These are phyloP conservation scores for Unio delphinus DNA, from an alignment of 2,888 invertebrate species.

Conservation along the genomic window DNA sequence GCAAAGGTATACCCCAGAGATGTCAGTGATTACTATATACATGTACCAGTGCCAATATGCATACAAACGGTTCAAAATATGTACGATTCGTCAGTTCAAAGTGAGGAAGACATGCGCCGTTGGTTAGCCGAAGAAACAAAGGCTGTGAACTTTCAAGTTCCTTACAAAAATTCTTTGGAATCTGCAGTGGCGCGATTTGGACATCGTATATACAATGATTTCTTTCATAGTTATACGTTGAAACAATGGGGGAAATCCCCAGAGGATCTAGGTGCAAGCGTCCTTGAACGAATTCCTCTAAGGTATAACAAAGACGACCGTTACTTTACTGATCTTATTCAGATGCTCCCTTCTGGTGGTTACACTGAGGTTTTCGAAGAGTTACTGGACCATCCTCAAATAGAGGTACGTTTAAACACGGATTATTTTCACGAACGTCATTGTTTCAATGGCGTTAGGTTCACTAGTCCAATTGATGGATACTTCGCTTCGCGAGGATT, in stretches of 20 bases:
- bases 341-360: conserved; percentile 5
- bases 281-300: conserved; percentile 10
- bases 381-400: conserved; percentile 3
- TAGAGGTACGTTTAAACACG: background rate
- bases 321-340: conserved; percentile 9
- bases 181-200: conserved; percentile 8
- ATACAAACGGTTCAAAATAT: conserved; percentile 7
- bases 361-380: conserved; percentile 10
- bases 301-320: conserved; percentile 9
- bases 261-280: conserved; percentile 5
- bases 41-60: conserved; percentile 6
- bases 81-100: conserved; percentile 2
- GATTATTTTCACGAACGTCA: conserved; percentile 4
- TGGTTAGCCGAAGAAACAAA: conserved; percentile 1
- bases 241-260: conserved; percentile 13
- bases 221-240: conserved; percentile 9
- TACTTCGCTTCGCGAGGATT: conserved; percentile 3
- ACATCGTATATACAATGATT: background rate
- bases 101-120: background rate
- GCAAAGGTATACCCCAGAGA: background rate
- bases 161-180: background rate
- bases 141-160: background rate
- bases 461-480: conserved; percentile 8
- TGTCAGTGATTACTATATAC: background rate
- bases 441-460: too few relatives aligned